Percentiles rank a stretch among this genome's conserved stretches.
Evolutionary conservation across 2,888 invertebrate species (phyloP).

Genomic region (Drosophila neonasuta): DNA sequence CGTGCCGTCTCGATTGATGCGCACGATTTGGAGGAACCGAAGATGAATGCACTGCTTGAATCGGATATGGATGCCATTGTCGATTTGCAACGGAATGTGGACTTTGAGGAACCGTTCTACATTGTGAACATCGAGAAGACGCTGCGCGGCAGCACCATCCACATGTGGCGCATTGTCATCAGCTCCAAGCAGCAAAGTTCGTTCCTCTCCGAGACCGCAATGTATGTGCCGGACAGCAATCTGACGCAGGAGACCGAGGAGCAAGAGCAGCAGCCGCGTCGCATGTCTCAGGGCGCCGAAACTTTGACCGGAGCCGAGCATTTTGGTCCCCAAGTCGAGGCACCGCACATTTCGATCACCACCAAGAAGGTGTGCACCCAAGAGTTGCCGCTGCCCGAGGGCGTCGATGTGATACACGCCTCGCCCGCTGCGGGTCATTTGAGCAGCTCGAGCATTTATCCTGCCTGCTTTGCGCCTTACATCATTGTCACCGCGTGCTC

Average conservation of each 20-base stretch:
- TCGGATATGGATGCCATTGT: slow-evolving; percentile 92
- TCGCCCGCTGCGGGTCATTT: slow-evolving; percentile 98
- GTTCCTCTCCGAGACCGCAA: slow-evolving; percentile 90
- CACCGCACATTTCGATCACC: slow-evolving; percentile 90
- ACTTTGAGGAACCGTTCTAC: slow-evolving; percentile 97
- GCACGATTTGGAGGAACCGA: slow-evolving; percentile 59
- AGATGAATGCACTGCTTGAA: slow-evolving; percentile 83
- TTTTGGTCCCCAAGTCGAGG: slow-evolving; percentile 72
- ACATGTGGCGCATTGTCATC: slow-evolving; percentile 97
- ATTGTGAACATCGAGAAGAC: slow-evolving; percentile 96
- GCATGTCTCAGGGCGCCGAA: slow-evolving; percentile 75
- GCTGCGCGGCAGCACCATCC: slow-evolving; percentile 91
- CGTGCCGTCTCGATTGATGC: slow-evolving; percentile 21
- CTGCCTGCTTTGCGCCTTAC: slow-evolving; percentile 99
- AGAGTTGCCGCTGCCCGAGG: slow-evolving; percentile 92
- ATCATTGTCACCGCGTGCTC: slow-evolving; percentile 97
- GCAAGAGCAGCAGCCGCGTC: slow-evolving; percentile 49
- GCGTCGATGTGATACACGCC: slow-evolving; percentile 96
- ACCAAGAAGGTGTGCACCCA: slow-evolving; percentile 96
- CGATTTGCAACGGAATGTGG: slow-evolving; percentile 91
- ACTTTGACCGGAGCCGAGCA: slow-evolving; percentile 71
- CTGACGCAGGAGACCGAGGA: slow-evolving; percentile 91
- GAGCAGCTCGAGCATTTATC: slow-evolving; percentile 98
- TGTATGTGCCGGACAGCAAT: slow-evolving; percentile 95
- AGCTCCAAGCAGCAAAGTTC: slow-evolving; percentile 88